Conservation (phyloP, 2,113 vertebrate species). For the Barbus barbus region DNA sequence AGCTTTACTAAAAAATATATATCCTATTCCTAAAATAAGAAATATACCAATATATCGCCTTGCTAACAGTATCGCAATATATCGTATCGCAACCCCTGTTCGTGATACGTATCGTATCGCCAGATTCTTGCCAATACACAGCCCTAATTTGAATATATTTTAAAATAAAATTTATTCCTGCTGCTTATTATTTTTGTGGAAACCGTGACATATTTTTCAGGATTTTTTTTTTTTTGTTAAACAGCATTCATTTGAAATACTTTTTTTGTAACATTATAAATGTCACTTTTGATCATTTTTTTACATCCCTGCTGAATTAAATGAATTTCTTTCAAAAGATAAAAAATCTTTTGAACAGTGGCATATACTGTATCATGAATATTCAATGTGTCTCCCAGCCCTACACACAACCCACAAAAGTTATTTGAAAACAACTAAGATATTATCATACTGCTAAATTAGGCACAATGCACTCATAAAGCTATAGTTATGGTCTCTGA, state of each 20-base stretch:
- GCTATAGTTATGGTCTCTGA: slow-evolving; percentile 43
- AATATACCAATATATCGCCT: no score
- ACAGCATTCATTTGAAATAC: not conserved
- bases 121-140: no score
- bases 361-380: not conserved
- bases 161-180: no score
- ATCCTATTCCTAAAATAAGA: no score
- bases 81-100: no score
- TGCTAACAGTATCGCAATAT: no score
- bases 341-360: not conserved
- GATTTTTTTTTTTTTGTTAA: not conserved
- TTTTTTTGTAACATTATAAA: not conserved
- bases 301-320: not conserved
- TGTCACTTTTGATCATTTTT: not conserved
- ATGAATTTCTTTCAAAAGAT: not conserved
- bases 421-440: slow-evolving; percentile 7
- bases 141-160: no score
- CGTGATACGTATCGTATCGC: no score
- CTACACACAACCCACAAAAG: slow-evolving; percentile 2
- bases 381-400: not conserved
- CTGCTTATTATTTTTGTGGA: not conserved
- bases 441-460: slow-evolving; percentile 58
- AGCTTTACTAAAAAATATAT: no score
- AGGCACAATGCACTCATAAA: slow-evolving; percentile 49
- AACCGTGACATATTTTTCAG: not conserved